Percentiles rank a stretch among this genome's conserved stretches.
Evolutionary conservation across 2,797 vertebrate genomes (phyloP).

Genomic region (Tenualosa ilisha): DNA sequence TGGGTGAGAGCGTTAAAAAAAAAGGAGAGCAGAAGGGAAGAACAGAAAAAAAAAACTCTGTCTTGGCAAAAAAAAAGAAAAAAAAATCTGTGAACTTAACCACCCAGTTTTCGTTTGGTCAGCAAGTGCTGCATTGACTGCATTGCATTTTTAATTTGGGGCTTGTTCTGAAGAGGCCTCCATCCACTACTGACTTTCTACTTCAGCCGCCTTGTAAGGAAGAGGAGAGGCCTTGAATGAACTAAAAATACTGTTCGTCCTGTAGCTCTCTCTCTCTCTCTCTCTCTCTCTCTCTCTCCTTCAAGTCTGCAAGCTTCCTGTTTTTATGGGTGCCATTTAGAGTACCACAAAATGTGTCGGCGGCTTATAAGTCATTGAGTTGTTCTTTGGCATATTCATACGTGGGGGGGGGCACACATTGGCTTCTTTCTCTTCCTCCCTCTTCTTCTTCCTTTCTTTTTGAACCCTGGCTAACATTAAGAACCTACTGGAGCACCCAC

Average conservation of each 20-base stretch:
- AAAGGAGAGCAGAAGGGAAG: slow-evolving; percentile 26
- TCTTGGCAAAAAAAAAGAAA: slow-evolving; percentile 33
- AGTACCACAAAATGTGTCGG: slow-evolving; percentile 41
- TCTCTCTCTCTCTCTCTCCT: neutral
- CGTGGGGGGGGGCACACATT: neutral
- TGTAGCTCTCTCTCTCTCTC: neutral
- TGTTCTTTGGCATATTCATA: slow-evolving; percentile 7
- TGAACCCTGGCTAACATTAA: neutral
- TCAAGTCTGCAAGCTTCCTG: slow-evolving; percentile 8
- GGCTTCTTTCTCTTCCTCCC: neutral
- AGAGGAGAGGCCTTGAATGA: slow-evolving; percentile 3
- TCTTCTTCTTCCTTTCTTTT: neutral
- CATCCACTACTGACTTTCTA: neutral
- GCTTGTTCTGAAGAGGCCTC: slow-evolving; percentile 57
- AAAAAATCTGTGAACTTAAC: slow-evolving; percentile 57
- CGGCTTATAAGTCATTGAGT: slow-evolving; percentile 32
- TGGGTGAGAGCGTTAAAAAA: slow-evolving; percentile 15
- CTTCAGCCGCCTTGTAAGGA: neutral
- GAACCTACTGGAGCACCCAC: neutral
- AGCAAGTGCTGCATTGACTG: slow-evolving; percentile 61
- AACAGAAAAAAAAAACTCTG: slow-evolving; percentile 58
- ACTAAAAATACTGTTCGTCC: neutral
- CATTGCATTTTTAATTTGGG: slow-evolving; percentile 70
- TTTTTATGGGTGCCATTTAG: slow-evolving; percentile 18
- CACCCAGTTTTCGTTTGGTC: slow-evolving; percentile 62